Percentiles rank a stretch among this genome's conserved stretches.
These are phyloP conservation scores for Ormyrus pomaceus DNA, from an alignment of 2,888 invertebrate genomes.

Conservation along the genomic window DNA sequence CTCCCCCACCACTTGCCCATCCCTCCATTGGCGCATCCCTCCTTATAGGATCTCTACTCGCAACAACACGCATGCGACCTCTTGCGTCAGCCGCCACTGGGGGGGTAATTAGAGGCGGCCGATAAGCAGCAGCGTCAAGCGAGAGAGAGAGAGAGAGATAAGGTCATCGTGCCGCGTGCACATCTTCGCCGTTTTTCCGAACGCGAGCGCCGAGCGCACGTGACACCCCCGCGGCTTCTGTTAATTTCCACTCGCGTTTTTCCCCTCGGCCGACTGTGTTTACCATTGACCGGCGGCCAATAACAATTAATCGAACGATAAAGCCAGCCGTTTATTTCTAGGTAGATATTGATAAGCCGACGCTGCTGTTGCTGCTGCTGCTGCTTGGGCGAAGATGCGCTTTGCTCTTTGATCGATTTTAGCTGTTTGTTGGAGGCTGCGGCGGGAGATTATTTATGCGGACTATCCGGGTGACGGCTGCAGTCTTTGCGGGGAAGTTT, in stretches of 20 bases:
- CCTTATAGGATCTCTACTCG: no score
- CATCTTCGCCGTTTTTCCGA: constrained; percentile 12
- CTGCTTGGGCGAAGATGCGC: no score
- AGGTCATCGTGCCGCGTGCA: constrained; percentile 47
- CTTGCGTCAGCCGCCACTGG: constrained; percentile 70
- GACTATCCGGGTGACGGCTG: no score
- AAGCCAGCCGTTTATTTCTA: not conserved
- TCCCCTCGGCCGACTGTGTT: constrained; percentile 53
- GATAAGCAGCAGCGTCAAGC: constrained; percentile 58
- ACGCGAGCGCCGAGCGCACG: constrained; percentile 53
- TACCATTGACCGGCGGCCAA: constrained; percentile 47
- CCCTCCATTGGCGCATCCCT: no score
- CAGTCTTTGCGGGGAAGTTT: no score
- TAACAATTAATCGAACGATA: constrained; percentile 37
- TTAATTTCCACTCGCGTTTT: constrained; percentile 31
- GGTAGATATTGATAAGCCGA: no score
- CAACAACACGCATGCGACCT: constrained; percentile 59
- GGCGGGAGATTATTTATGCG: no score
- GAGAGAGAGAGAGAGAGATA: constrained; percentile 21
- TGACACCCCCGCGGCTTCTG: constrained; percentile 63
- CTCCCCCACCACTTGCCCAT: no score
- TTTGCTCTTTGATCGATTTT: no score
- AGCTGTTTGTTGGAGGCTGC: no score
- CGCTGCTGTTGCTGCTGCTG: no score
- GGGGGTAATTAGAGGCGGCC: constrained; percentile 67